A percentile compares a stretch with the other conserved stretches of the same genome.
Evolutionary conservation across 2,113 vertebrate genomes (phyloP).

Genomic region (Coturnix japonica): DNA sequence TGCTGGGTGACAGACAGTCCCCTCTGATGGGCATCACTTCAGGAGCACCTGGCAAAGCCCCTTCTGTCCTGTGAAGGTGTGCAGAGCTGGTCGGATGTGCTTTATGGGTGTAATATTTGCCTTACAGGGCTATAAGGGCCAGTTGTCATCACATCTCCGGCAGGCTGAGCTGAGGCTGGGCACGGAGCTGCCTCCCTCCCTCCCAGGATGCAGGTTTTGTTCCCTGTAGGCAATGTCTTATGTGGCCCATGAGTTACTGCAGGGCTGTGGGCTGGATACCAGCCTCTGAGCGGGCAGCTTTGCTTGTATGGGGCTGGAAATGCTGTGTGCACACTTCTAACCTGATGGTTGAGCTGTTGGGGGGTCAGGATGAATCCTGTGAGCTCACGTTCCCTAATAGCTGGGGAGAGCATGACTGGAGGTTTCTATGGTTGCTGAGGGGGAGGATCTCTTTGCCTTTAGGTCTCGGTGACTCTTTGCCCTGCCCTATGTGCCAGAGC

Average conservation of each 20-base stretch:
- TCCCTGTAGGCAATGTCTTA: background rate
- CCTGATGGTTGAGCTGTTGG: background rate
- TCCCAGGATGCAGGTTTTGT: background rate
- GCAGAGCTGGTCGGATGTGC: background rate
- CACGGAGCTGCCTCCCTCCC: background rate
- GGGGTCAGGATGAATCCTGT: background rate
- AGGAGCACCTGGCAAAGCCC: background rate
- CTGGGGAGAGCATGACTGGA: slow-evolving; percentile 3
- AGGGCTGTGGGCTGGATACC: background rate
- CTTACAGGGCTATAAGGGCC: background rate
- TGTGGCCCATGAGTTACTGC: accelerated
- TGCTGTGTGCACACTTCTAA: accelerated
- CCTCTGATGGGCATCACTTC: background rate
- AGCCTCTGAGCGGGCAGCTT: background rate
- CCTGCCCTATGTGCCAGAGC: background rate
- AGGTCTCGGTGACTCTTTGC: slow-evolving; percentile 46
- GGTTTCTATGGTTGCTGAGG: slow-evolving; percentile 56
- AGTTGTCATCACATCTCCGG: background rate
- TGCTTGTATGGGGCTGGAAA: accelerated
- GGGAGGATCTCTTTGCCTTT: background rate
- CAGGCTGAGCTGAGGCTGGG: background rate
- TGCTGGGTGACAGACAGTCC: background rate
- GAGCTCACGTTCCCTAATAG: background rate
- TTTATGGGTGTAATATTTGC: background rate
- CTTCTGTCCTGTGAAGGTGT: background rate